Conservation (phyloP, 2,888 invertebrate genomes). For the Catocala nupta region DNA sequence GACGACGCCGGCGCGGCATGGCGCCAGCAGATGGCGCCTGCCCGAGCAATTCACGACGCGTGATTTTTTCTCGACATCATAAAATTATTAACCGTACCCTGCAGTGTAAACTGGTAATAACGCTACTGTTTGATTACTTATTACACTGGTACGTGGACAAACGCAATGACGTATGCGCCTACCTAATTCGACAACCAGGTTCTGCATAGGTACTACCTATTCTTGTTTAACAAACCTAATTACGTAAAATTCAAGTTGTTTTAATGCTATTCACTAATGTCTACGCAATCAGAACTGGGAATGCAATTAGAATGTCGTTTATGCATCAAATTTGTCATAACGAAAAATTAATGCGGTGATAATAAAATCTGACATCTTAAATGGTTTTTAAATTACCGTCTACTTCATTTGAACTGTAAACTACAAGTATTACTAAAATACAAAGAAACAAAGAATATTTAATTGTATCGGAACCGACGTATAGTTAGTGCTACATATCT, state of each 20-base stretch:
- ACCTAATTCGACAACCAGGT: neutral
- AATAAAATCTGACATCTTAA: too few species aligned
- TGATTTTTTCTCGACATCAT: constrained; percentile 70
- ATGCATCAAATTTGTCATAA: too few species aligned
- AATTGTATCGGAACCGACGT: constrained; percentile 17
- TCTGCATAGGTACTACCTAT: neutral
- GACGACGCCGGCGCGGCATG: constrained; percentile 65
- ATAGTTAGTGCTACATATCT: constrained; percentile 5
- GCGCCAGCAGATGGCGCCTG: constrained; percentile 80
- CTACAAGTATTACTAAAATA: too few species aligned
- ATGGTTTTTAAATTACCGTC: too few species aligned
- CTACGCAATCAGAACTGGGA: too few species aligned
- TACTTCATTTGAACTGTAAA: too few species aligned
- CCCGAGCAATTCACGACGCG: constrained; percentile 61
- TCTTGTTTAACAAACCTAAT: neutral
- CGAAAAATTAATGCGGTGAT: too few species aligned
- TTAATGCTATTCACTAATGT: neutral
- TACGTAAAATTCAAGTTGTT: neutral
- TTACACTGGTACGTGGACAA: constrained; percentile 31
- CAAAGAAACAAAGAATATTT: constrained; percentile 15
- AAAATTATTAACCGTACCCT: constrained; percentile 66
- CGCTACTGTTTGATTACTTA: constrained; percentile 55
- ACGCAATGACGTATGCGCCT: neutral
- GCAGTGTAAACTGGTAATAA: constrained; percentile 43
- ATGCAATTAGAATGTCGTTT: too few species aligned